phyloP scores from a whole-genome alignment of 1,140 invertebrate genomes.

The Heterodera carotae region DNA sequence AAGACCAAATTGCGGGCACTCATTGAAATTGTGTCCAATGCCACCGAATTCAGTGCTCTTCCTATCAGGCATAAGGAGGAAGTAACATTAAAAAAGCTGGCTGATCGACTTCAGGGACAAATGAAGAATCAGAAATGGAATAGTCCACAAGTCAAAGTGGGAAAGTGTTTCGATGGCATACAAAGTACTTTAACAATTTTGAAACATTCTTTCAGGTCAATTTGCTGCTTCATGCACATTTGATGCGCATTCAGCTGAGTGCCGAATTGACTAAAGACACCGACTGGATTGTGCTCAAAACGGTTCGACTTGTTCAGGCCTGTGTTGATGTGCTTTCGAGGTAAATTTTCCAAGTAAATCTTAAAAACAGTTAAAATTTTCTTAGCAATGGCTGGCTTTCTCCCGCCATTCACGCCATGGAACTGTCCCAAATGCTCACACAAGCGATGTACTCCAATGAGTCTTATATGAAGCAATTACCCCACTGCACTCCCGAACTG shows the following conservation, averaged over 20 bases:
- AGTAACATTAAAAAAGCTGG: constrained; percentile 73
- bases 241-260: constrained; percentile 86
- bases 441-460: constrained; percentile 99
- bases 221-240: constrained; percentile 89
- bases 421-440: constrained; percentile 97
- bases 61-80: constrained; percentile 88
- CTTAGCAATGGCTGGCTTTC: constrained; percentile 97
- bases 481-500: constrained; percentile 87
- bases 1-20: constrained; percentile 96
- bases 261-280: constrained; percentile 96
- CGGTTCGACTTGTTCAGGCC: constrained; percentile 83
- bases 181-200: not conserved
- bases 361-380: constrained; percentile 70
- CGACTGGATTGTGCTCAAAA: constrained; percentile 71
- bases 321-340: constrained; percentile 90
- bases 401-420: constrained; percentile 97
- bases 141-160: constrained; percentile 87
- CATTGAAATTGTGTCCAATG: constrained; percentile 94
- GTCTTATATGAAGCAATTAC: constrained; percentile 92
- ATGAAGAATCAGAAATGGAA: constrained; percentile 78
- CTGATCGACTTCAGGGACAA: constrained; percentile 79
- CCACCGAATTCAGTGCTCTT: constrained; percentile 91
- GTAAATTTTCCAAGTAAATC: constrained; percentile 40
- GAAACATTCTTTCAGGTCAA: constrained; percentile 73
- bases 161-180: constrained; percentile 9